Percentiles rank a stretch among this genome's conserved stretches.
phyloP scores from a whole-genome alignment of 2,888 invertebrate genomes.

The Colostygia pectinataria region DNA sequence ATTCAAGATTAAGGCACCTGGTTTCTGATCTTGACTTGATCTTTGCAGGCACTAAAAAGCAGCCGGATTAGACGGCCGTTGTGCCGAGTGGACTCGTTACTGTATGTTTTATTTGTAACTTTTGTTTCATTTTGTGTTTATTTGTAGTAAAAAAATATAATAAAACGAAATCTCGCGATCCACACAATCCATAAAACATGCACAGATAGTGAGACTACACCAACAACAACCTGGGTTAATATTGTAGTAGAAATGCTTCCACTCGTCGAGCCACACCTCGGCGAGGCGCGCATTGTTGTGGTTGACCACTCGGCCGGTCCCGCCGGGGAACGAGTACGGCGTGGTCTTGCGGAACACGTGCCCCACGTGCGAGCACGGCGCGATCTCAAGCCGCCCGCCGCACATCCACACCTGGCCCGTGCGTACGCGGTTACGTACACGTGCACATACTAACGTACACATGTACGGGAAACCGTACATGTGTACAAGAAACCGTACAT shows the following conservation, averaged over 20 bases:
- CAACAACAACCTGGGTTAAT: slow-evolving; percentile 93
- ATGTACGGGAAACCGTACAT: background rate
- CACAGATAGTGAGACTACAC: slow-evolving; percentile 3
- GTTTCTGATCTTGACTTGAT: too few species aligned
- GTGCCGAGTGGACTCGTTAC: too few species aligned
- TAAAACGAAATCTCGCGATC: too few species aligned
- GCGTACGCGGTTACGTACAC: slow-evolving; percentile 12
- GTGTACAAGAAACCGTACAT: background rate
- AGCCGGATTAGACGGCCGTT: too few species aligned
- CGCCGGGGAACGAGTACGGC: slow-evolving; percentile 99
- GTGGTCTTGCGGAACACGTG: slow-evolving; percentile 99
- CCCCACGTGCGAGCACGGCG: slow-evolving; percentile 97
- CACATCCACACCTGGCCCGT: slow-evolving; percentile 96
- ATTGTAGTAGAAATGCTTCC: slow-evolving; percentile 99
- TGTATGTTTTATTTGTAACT: too few species aligned
- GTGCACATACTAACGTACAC: background rate
- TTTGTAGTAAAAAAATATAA: too few species aligned
- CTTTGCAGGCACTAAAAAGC: too few species aligned
- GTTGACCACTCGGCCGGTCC: slow-evolving; percentile 97
- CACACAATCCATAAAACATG: slow-evolving; percentile 7
- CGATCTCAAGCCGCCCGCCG: slow-evolving; percentile 96
- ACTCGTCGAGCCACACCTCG: slow-evolving; percentile 99
- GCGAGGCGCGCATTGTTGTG: slow-evolving; percentile 99
- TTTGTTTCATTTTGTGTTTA: too few species aligned
- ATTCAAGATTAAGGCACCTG: too few species aligned